phyloP scores from a whole-genome alignment of 2,888 invertebrate species.

The Cantharis rufa region DNA sequence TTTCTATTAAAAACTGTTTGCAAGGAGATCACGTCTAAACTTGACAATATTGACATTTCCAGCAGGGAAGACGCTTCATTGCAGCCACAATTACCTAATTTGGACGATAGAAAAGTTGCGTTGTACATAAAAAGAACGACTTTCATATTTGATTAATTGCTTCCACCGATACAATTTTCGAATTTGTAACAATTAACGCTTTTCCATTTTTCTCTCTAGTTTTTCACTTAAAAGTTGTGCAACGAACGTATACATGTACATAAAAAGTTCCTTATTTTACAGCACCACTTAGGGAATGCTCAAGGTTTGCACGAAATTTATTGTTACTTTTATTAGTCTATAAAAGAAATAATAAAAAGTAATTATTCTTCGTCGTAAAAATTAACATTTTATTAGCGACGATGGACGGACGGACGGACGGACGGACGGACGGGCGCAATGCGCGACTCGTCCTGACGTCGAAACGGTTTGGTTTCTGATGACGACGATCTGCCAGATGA shows the following conservation, averaged over 20 bases:
- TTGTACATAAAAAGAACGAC: neutral
- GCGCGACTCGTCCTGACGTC: neutral
- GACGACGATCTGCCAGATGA: neutral
- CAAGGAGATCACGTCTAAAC: slow-evolving; percentile 20
- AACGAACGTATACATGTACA: neutral
- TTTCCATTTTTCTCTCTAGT: neutral
- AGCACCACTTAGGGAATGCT: neutral
- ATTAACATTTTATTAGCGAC: neutral
- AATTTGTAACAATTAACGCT: neutral
- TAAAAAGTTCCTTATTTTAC: neutral
- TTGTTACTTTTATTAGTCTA: neutral
- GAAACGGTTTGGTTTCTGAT: neutral
- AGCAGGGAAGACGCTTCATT: slow-evolving; percentile 9
- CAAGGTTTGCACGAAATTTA: neutral
- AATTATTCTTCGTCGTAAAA: neutral
- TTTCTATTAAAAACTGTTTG: slow-evolving; percentile 24
- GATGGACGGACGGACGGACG: too few relatives aligned
- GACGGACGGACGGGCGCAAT: neutral
- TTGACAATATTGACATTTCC: slow-evolving; percentile 18
- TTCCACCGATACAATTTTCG: neutral
- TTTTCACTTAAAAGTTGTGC: neutral
- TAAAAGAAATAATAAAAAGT: neutral
- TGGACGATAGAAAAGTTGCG: slow-evolving; percentile 2
- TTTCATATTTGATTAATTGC: neutral
- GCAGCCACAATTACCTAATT: slow-evolving; percentile 22